A percentile compares a stretch with the other conserved stretches of the same genome.
Evolutionary conservation across 2,797 vertebrate genomes (phyloP).

Genomic region (Pipistrellus pipistrellus): DNA sequence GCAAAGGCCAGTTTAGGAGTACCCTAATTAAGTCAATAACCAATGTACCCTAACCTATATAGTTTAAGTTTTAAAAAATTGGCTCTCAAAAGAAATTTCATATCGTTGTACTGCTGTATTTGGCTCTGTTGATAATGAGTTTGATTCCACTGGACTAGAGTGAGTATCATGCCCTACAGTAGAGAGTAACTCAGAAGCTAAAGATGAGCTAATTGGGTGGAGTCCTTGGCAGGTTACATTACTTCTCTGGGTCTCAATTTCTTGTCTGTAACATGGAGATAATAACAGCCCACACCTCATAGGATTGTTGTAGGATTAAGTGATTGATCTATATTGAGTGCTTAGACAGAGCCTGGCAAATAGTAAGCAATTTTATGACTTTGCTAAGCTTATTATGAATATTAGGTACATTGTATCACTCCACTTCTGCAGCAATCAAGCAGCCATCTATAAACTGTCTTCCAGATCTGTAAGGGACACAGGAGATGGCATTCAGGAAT

Average conservation of each 20-base stretch:
- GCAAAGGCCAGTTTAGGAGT: too few relatives aligned
- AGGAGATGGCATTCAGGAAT: background rate
- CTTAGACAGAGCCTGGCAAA: background rate
- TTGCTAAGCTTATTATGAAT: background rate
- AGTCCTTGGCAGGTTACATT: background rate
- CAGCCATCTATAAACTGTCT: background rate
- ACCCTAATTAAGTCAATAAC: too few relatives aligned
- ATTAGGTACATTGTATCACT: fast-evolving
- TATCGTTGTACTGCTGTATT: too few relatives aligned
- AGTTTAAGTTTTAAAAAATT: too few relatives aligned
- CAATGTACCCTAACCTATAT: too few relatives aligned
- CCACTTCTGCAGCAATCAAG: background rate
- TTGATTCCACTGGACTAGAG: background rate
- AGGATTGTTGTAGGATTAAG: background rate
- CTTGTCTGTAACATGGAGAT: background rate
- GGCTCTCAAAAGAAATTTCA: too few relatives aligned
- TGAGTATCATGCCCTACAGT: background rate
- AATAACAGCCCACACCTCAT: background rate
- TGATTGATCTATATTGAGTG: background rate
- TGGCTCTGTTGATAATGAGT: too few relatives aligned
- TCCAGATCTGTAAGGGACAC: background rate
- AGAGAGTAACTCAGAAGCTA: background rate
- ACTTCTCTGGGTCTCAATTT: background rate
- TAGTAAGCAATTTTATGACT: background rate
- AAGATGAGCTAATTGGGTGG: background rate